phyloP scores from a whole-genome alignment of 2,888 invertebrate genomes.

The Melinaea menophilus region DNA sequence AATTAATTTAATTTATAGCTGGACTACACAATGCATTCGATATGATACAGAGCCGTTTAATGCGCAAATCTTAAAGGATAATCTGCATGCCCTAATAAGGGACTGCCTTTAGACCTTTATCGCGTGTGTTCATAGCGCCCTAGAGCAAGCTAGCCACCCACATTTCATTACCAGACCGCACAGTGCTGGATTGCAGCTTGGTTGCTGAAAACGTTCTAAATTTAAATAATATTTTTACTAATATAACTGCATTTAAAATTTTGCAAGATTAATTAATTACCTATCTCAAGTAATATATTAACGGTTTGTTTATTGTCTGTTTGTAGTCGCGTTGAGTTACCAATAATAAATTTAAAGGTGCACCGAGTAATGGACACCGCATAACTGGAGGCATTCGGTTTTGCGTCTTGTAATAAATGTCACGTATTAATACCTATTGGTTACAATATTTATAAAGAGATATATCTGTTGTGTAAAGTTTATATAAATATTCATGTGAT shows the following conservation, averaged over 20 bases:
- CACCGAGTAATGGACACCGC: conserved; percentile 72
- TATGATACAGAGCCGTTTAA: conserved; percentile 22
- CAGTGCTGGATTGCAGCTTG: conserved; percentile 8
- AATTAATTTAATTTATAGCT: conserved; percentile 19
- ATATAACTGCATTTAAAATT: conserved; percentile 9
- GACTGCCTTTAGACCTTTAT: conserved; percentile 31
- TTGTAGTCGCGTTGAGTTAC: conserved; percentile 50
- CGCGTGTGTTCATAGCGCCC: conserved; percentile 33
- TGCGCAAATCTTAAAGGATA: conserved; percentile 35
- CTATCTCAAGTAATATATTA: too few relatives aligned
- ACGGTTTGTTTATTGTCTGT: conserved; percentile 50
- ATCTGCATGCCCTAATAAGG: conserved; percentile 38
- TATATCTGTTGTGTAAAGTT: conserved; percentile 54
- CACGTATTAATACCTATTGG: too few relatives aligned
- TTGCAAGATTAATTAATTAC: too few relatives aligned
- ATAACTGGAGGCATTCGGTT: conserved; percentile 69
- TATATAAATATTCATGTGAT: too few relatives aligned
- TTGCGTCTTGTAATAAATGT: conserved; percentile 63
- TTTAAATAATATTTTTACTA: not conserved
- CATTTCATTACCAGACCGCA: conserved; percentile 49
- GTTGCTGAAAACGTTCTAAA: not conserved
- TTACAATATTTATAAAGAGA: too few relatives aligned
- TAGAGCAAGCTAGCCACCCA: conserved; percentile 42
- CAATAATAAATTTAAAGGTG: conserved; percentile 72
- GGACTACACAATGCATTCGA: conserved; percentile 19